Evolutionary conservation across 1,140 invertebrate genomes (phyloP).

Genomic region (Drosophila nasuta): DNA sequence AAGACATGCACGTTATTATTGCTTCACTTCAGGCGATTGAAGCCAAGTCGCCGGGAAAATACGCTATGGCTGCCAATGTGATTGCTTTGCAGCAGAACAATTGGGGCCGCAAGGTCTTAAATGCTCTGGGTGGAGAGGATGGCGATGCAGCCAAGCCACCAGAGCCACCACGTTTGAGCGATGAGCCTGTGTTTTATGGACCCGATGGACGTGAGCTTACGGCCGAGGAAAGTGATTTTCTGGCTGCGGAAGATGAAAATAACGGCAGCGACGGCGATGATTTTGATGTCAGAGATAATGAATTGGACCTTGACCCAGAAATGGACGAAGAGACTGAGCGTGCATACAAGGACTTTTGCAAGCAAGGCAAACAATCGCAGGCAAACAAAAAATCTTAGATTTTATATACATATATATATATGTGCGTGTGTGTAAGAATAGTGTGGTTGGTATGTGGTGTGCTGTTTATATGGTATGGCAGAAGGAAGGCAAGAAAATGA

Average conservation of each 20-base stretch:
- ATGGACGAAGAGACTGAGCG: conserved; percentile 86
- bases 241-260: conserved; percentile 68
- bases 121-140: conserved; percentile 73
- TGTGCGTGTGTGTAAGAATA: conserved; percentile 18
- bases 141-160: conserved; percentile 53
- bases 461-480: conserved; percentile 49
- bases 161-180: conserved; percentile 72
- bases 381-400: conserved; percentile 63
- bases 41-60: conserved; percentile 68
- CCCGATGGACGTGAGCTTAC: conserved; percentile 85
- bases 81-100: conserved; percentile 81
- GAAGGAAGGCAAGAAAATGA: not conserved
- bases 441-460: conserved; percentile 36
- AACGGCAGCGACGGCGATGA: conserved; percentile 76
- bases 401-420: conserved; percentile 21
- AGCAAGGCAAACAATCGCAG: conserved; percentile 55
- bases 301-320: conserved; percentile 85
- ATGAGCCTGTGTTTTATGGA: conserved; percentile 85
- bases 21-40: conserved; percentile 63
- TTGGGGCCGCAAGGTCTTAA: conserved; percentile 80
- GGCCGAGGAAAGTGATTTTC: conserved; percentile 85
- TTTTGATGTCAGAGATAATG: conserved; percentile 84
- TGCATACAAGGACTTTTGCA: conserved; percentile 86
- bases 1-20: conserved; percentile 75
- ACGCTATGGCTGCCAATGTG: conserved; percentile 75